Evolutionary conservation across 2,888 invertebrate species (phyloP).

Genomic region (Melieria picta): DNA sequence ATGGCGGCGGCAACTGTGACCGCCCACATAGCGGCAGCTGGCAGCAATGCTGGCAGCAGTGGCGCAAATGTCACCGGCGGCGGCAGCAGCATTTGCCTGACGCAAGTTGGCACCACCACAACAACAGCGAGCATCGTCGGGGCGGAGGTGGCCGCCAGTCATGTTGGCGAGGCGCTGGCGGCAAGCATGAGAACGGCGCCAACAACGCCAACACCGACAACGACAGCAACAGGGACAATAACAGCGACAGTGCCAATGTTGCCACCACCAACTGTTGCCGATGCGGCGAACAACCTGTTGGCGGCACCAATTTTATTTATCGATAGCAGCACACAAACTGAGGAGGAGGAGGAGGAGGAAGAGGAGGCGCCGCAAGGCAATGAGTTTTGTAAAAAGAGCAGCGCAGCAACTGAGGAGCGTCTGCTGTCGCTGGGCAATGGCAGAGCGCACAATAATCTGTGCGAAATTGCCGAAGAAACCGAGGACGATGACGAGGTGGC

Average conservation of each 20-base stretch:
- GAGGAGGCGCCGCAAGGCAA: background rate
- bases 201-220: background rate
- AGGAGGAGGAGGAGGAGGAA: conserved; percentile 8
- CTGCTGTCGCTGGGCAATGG: background rate
- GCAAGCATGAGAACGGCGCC: background rate
- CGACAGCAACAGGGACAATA: background rate
- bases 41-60: conserved; percentile 11
- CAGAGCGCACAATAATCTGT: background rate
- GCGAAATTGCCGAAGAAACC: background rate
- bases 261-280: conserved; percentile 19
- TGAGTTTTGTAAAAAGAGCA: background rate
- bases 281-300: conserved; percentile 2
- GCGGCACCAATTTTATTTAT: conserved; percentile 26
- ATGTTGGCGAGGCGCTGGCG: conserved; percentile 8
- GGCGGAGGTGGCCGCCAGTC: background rate
- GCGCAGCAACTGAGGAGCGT: background rate
- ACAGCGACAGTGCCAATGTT: background rate
- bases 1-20: conserved; percentile 55
- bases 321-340: conserved; percentile 34
- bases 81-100: conserved; percentile 22
- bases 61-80: conserved; percentile 17
- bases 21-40: conserved; percentile 43
- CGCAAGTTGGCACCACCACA: conserved; percentile 16
- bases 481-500: conserved; percentile 16
- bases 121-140: background rate